These are phyloP conservation scores for Chrysaora quinquecirrha DNA, from an alignment of 30 jellyfish, hydroid and myxozoan genomes.

Conservation along the genomic window DNA sequence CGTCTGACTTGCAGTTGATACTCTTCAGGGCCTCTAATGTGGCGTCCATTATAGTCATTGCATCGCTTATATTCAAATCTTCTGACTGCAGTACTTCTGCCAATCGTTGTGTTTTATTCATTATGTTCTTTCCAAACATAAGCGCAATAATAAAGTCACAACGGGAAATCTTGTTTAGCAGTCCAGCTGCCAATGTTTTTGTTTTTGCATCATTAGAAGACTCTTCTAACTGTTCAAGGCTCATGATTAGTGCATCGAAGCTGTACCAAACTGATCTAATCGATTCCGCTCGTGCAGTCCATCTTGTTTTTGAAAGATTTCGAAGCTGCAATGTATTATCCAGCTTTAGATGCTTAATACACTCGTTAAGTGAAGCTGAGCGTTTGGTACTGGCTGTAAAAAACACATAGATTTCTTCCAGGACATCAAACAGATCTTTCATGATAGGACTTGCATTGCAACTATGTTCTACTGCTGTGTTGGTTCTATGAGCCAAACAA, in stretches of 20 bases:
- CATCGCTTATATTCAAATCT: conserved; percentile 18
- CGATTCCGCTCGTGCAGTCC: conserved; percentile 53
- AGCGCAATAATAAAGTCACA: conserved; percentile 9
- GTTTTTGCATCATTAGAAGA: conserved; percentile 18
- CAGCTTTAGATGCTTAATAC: neutral
- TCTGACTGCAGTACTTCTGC: conserved; percentile 14
- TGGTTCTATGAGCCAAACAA: too few species aligned
- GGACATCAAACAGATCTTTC: conserved; percentile 15
- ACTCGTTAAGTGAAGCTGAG: neutral
- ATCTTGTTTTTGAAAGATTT: conserved; percentile 29
- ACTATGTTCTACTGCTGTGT: too few species aligned
- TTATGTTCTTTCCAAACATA: conserved; percentile 25
- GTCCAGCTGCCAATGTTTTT: conserved; percentile 33
- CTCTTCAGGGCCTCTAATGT: neutral
- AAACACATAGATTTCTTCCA: conserved; percentile 6
- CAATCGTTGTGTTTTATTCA: conserved; percentile 8
- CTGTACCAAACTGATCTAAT: conserved; percentile 44
- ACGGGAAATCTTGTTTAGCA: conserved; percentile 23
- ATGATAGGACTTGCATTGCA: conserved; percentile 52
- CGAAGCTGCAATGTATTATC: conserved; percentile 32
- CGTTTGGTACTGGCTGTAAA: conserved; percentile 14
- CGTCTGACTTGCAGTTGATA: conserved; percentile 21
- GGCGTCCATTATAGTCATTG: conserved; percentile 23
- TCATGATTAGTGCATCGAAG: conserved; percentile 22
- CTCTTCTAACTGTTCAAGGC: conserved; percentile 31